phyloP scores from a whole-genome alignment of 2,888 invertebrate genomes.

The Dicyrtomina minuta region DNA sequence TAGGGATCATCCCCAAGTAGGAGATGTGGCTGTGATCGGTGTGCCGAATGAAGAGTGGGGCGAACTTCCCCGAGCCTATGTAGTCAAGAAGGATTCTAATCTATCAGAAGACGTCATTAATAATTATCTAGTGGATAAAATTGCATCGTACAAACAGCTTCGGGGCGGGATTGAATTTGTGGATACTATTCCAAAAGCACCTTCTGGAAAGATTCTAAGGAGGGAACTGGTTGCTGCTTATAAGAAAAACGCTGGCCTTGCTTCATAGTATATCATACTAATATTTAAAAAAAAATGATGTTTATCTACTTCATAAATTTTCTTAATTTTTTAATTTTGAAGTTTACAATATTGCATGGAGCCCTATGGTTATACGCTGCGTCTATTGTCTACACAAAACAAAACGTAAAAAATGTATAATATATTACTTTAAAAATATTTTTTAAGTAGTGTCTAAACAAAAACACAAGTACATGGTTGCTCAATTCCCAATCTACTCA shows the following conservation, averaged over 20 bases:
- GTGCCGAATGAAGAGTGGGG: conserved; percentile 69
- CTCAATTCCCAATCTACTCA: too few species aligned
- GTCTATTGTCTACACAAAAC: too few species aligned
- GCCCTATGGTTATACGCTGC: too few species aligned
- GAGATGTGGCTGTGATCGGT: conserved; percentile 82
- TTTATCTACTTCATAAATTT: background rate
- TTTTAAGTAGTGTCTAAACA: too few species aligned
- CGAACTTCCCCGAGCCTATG: conserved; percentile 74
- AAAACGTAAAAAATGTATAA: too few species aligned
- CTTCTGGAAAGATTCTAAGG: conserved; percentile 74
- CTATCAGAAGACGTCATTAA: conserved; percentile 63
- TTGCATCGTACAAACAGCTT: conserved; percentile 75
- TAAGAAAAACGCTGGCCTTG: conserved; percentile 15
- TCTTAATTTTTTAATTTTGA: background rate
- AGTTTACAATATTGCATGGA: too few species aligned
- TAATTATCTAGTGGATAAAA: conserved; percentile 66
- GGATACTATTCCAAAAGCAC: conserved; percentile 67
- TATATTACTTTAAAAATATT: too few species aligned
- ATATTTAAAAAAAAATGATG: background rate
- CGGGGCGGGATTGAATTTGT: conserved; percentile 72
- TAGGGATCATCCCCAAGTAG: conserved; percentile 70
- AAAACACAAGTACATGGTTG: too few species aligned
- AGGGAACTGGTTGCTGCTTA: conserved; percentile 61
- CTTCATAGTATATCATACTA: background rate
- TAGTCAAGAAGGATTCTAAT: conserved; percentile 60